Percentiles rank a stretch among this genome's conserved stretches.
Conservation (phyloP, 2,113 vertebrate species). For the Brachirus orientalis region DNA sequence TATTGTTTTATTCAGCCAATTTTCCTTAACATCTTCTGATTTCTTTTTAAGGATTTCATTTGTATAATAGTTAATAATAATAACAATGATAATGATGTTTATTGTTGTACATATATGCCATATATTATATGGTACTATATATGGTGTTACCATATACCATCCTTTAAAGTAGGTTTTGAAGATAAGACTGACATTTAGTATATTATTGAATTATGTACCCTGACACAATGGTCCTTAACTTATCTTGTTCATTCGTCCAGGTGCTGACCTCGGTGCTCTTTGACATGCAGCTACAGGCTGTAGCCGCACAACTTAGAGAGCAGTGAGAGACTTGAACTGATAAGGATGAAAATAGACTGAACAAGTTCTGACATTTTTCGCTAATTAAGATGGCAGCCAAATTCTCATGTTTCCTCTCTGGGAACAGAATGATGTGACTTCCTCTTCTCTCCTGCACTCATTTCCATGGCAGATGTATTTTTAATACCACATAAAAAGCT, state of each 20-base stretch:
- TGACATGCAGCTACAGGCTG: not conserved
- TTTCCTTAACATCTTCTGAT: no score
- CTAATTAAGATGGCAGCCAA: constrained; percentile 42
- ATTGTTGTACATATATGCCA: no score
- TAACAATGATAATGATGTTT: no score
- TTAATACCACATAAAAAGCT: constrained; percentile 28
- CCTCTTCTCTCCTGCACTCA: constrained; percentile 7
- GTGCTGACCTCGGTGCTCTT: not conserved
- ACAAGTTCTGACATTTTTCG: constrained; percentile 17
- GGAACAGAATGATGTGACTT: constrained; percentile 4
- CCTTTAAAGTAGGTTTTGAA: not conserved
- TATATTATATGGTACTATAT: no score
- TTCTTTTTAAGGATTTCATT: no score
- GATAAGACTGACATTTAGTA: not conserved
- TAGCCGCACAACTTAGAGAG: no score
- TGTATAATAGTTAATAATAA: no score
- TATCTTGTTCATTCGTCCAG: not conserved
- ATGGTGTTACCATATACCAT: no score
- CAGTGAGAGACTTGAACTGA: constrained; percentile 5
- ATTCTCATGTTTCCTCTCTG: constrained; percentile 34
- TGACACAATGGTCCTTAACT: not conserved
- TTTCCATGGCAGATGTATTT: constrained; percentile 31
- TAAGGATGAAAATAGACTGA: constrained; percentile 26
- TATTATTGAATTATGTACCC: not conserved
- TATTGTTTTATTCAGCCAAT: no score